Evolutionary conservation across 1,140 invertebrate species (phyloP).

Genomic region (Colletes latitarsis): DNA sequence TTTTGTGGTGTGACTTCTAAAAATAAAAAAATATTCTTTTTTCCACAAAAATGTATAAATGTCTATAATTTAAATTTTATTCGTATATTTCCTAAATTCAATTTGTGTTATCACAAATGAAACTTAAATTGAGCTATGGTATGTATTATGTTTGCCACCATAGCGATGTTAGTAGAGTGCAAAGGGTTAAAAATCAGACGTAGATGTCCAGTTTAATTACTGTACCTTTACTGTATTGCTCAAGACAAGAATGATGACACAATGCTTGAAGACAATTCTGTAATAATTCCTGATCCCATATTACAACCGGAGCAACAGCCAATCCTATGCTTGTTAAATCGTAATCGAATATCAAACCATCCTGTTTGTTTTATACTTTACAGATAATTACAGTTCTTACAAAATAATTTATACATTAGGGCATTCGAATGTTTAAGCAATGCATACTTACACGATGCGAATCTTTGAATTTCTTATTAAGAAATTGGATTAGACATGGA

Average conservation of each 20-base stretch:
- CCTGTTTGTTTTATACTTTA: conserved; percentile 71
- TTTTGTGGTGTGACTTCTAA: too few relatives aligned
- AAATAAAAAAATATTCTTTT: too few relatives aligned
- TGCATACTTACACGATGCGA: conserved; percentile 73
- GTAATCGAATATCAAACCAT: conserved; percentile 83
- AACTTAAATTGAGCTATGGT: too few relatives aligned
- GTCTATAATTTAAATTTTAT: too few relatives aligned
- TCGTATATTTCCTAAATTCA: too few relatives aligned
- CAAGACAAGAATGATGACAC: conserved; percentile 82
- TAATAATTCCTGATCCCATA: conserved; percentile 82
- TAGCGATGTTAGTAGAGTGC: too few relatives aligned
- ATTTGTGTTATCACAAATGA: too few relatives aligned
- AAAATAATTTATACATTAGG: conserved; percentile 63
- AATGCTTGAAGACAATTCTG: conserved; percentile 83
- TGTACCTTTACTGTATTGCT: conserved; percentile 79
- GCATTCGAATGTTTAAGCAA: not conserved
- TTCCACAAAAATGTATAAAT: too few relatives aligned
- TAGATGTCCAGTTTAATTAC: not conserved
- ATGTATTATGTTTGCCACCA: too few relatives aligned
- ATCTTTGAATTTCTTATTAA: conserved; percentile 84
- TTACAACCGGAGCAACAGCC: conserved; percentile 78
- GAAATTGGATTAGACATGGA: conserved; percentile 85
- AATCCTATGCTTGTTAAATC: conserved; percentile 82
- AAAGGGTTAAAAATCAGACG: not conserved
- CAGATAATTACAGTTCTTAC: conserved; percentile 27